phyloP scores from a whole-genome alignment of 1,140 invertebrate genomes.

The Mercenaria mercenaria region DNA sequence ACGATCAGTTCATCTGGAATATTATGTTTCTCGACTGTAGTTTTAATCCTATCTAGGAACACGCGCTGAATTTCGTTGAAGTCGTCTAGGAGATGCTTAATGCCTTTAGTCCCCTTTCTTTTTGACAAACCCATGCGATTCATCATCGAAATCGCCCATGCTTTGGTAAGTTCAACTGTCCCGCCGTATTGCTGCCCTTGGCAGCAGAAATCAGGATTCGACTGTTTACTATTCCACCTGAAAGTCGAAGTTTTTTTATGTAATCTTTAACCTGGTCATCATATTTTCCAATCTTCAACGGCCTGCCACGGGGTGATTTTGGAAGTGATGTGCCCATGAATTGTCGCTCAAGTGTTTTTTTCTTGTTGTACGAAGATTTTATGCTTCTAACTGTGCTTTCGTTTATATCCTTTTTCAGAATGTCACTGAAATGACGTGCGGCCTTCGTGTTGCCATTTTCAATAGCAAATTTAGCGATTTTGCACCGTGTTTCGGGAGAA shows the following conservation, averaged over 20 bases:
- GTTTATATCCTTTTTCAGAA: background rate
- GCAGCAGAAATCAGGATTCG: background rate
- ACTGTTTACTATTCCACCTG: background rate
- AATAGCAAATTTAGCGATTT: constrained; percentile 19
- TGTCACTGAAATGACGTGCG: constrained; percentile 1
- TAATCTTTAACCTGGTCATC: background rate
- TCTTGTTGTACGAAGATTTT: background rate
- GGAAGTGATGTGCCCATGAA: background rate
- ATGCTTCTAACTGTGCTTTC: constrained; percentile 28
- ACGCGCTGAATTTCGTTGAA: background rate
- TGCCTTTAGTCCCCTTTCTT: constrained; percentile 3
- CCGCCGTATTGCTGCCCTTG: background rate
- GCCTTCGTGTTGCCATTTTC: constrained; percentile 34
- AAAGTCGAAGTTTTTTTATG: background rate
- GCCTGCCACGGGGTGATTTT: background rate
- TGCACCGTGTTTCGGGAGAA: background rate
- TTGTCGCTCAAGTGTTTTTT: background rate
- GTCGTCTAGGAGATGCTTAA: background rate
- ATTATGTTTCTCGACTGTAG: background rate
- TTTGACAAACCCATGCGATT: background rate
- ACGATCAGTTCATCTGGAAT: constrained; percentile 8
- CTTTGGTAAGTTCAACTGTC: background rate
- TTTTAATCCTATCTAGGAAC: background rate
- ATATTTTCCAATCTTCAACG: background rate
- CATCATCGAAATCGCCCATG: background rate